A percentile compares a stretch with the other conserved stretches of the same genome.
Evolutionary conservation across 2,113 vertebrate species (phyloP).

Genomic region (Fulica atra): DNA sequence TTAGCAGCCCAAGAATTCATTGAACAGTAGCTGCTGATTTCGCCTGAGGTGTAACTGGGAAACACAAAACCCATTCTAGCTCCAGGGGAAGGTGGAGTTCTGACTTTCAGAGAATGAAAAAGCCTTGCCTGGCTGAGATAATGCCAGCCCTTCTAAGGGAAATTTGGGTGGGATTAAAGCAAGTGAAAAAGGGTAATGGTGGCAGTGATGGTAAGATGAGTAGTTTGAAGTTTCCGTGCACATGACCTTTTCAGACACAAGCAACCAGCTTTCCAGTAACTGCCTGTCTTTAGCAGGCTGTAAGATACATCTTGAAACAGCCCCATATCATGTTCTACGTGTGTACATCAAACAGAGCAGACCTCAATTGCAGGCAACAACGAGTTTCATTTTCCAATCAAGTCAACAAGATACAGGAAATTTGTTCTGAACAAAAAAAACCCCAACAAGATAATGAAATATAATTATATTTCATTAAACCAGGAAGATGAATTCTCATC

Average conservation of each 20-base stretch:
- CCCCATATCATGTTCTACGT: accelerated
- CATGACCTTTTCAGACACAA: not conserved
- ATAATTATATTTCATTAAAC: not conserved
- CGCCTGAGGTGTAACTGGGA: accelerated
- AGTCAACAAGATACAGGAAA: not conserved
- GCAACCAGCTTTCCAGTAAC: not conserved
- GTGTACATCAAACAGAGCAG: not conserved
- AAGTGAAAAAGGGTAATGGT: not conserved
- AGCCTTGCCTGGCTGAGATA: not conserved
- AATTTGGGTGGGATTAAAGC: not conserved
- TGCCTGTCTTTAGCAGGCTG: not conserved
- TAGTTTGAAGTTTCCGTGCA: not conserved
- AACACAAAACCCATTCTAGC: not conserved
- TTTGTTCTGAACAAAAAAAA: not conserved
- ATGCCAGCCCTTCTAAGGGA: not conserved
- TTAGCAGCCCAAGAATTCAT: not conserved
- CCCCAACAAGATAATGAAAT: not conserved
- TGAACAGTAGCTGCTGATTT: not conserved
- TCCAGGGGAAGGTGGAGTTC: not conserved
- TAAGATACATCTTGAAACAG: not conserved
- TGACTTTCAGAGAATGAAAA: not conserved
- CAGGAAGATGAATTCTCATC: not conserved
- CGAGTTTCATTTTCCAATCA: not conserved
- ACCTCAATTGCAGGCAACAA: not conserved
- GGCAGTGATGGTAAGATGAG: not conserved